phyloP scores from a whole-genome alignment of 2,888 invertebrate species.

The Netelia virgata region DNA sequence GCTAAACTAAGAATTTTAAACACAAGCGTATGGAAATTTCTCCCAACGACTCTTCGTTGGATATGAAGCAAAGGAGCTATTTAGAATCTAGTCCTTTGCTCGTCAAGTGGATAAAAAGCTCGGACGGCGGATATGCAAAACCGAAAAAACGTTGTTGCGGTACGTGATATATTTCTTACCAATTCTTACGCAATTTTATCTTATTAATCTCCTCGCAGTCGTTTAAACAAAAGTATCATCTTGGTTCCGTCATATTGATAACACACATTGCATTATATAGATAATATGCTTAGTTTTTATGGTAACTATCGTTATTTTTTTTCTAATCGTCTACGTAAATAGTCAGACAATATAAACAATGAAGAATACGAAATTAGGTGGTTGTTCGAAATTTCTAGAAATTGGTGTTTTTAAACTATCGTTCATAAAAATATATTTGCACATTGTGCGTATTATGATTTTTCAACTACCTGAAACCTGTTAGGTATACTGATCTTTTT shows the following conservation, averaged over 20 bases:
- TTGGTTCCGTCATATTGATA: too few relatives aligned
- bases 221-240: background rate
- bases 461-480: too few relatives aligned
- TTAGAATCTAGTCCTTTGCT: conserved; percentile 49
- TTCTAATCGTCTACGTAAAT: background rate
- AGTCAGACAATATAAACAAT: too few relatives aligned
- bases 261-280: too few relatives aligned
- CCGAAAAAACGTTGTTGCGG: conserved; percentile 37
- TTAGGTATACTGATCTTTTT: too few relatives aligned
- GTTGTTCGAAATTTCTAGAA: too few relatives aligned
- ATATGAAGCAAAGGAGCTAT: conserved; percentile 15
- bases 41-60: background rate
- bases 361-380: too few relatives aligned
- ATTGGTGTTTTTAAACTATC: too few relatives aligned
- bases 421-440: too few relatives aligned
- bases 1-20: background rate
- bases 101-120: conserved; percentile 35
- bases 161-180: conserved; percentile 14
- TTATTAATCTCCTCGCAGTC: background rate
- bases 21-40: background rate
- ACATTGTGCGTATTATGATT: too few relatives aligned
- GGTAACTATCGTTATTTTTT: background rate
- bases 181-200: background rate
- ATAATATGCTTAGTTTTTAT: background rate
- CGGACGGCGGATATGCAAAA: conserved; percentile 24